phyloP scores from a whole-genome alignment of 2,888 invertebrate species.

The Aricia artaxerxes region DNA sequence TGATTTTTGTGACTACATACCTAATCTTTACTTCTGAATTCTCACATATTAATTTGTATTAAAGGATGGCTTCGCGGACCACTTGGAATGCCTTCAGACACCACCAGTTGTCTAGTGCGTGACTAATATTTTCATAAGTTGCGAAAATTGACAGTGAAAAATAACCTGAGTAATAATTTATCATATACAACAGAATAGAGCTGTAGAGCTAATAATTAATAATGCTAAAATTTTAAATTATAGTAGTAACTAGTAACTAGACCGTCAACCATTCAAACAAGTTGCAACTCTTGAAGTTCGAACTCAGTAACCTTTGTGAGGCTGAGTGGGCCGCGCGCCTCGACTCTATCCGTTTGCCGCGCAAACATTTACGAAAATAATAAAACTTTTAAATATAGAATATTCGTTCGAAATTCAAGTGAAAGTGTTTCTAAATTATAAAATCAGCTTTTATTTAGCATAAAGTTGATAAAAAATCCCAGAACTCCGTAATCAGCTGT shows the following conservation, averaged over 20 bases:
- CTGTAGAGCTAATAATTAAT: neutral
- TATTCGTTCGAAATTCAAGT: conserved; percentile 42
- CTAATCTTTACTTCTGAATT: too few relatives aligned
- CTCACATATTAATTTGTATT: too few relatives aligned
- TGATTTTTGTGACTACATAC: too few relatives aligned
- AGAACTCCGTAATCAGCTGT: conserved; percentile 49
- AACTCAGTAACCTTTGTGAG: conserved; percentile 66
- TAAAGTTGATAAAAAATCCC: conserved; percentile 32
- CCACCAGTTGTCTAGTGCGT: too few relatives aligned
- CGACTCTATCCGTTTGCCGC: conserved; percentile 52
- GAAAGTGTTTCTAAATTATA: conserved; percentile 50
- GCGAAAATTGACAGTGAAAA: neutral
- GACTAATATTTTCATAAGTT: neutral
- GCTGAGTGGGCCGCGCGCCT: conserved; percentile 66
- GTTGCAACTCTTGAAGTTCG: conserved; percentile 18
- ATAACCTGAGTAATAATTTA: neutral
- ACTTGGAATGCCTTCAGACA: too few relatives aligned
- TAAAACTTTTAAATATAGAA: conserved; percentile 55
- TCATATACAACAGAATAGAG: neutral
- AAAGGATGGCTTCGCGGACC: too few relatives aligned
- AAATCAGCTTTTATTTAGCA: conserved; percentile 37
- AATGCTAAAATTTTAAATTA: neutral
- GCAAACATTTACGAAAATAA: conserved; percentile 67
- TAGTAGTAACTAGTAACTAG: conserved; percentile 47
- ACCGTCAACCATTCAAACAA: conserved; percentile 39